Base-by-base conservation (phyloP, 2,797 vertebrate species). In the Galago senegalensis region DNA sequence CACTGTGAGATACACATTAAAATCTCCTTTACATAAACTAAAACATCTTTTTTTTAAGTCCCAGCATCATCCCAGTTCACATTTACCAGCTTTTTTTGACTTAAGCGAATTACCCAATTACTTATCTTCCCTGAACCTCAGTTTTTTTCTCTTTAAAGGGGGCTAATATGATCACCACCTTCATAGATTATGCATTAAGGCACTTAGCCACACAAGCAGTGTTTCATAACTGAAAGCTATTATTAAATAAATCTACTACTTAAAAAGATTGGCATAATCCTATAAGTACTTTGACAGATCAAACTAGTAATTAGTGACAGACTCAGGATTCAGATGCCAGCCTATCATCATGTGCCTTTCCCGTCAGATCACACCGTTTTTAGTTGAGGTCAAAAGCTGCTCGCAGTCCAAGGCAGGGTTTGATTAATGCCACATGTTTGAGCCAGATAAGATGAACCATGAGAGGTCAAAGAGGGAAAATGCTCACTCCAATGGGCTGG, bases 81-180 rank as follows among this genome's bases (percentile, higher is more conserved):
- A 14, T 25, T 86, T 73, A 6, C 0, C 13, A 58, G 65, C 37
- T 46, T 86, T 46, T 86, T 93, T 86, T 60, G 16, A 85, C n/a
- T 97, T 79, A 40, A 23, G 21, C 17, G 27, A 84, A 86, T 82
- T 58, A 37, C n/a, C 31, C 84, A 80, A 81, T 95, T n/a, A 65
- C 29, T 72, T 76, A 43, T 16, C 13, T 72, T 80, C 46, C 43
- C 29, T 77, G 43, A 83, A 34, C 13, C 46, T 93, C 83, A 40
- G 29, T 95, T 94, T 77, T 40, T 67, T 91, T 80, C 56, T 83
- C 53, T 46, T 87, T 81, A 84, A 77, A 60, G 31, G n/a, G 60
- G 21, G 3, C 23, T 73, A 49, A 58, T 34, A 69, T 20, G 31
- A 16, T 56, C 11, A 10, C 34, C n/a, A 69, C 58, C 37, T 21